phyloP scores from a whole-genome alignment of 2,113 vertebrate genomes.

The Notiomystis cincta region DNA sequence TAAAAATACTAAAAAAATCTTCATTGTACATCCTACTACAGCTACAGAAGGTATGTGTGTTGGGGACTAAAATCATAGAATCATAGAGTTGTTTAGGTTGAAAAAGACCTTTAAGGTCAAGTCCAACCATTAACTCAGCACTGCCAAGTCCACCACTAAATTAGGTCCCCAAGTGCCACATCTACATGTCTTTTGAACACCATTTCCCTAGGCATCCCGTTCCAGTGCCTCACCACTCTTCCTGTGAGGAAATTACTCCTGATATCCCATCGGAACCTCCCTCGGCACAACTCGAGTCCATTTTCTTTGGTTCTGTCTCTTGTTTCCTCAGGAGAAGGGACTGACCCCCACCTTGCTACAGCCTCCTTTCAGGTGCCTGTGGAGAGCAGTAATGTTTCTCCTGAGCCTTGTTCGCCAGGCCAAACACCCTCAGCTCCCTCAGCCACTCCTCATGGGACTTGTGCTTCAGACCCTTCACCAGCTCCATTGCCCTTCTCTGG shows the following conservation, averaged over 20 bases:
- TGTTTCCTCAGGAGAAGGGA: neutral
- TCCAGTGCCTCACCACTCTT: neutral
- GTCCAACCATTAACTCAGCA: neutral
- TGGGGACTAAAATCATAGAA: neutral
- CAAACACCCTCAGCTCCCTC: neutral
- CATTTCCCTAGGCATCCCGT: neutral
- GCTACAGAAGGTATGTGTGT: neutral
- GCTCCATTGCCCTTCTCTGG: neutral
- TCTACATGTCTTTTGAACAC: neutral
- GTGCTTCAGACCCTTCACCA: neutral
- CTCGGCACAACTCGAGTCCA: fast-evolving
- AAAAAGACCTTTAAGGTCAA: neutral
- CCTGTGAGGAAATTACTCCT: neutral
- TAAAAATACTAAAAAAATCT: neutral
- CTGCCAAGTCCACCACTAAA: neutral
- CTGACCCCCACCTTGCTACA: neutral
- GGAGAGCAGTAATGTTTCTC: neutral
- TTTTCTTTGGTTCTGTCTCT: neutral
- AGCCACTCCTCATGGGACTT: fast-evolving
- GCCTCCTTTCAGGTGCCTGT: neutral
- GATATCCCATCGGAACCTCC: neutral
- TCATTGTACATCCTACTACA: neutral
- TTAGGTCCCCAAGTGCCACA: neutral
- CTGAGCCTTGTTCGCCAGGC: neutral
- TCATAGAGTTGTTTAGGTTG: neutral